A percentile compares a stretch with the other conserved stretches of the same genome.
Conservation (phyloP, 2,888 invertebrate species). For the Agonopterix alstromeriana region DNA sequence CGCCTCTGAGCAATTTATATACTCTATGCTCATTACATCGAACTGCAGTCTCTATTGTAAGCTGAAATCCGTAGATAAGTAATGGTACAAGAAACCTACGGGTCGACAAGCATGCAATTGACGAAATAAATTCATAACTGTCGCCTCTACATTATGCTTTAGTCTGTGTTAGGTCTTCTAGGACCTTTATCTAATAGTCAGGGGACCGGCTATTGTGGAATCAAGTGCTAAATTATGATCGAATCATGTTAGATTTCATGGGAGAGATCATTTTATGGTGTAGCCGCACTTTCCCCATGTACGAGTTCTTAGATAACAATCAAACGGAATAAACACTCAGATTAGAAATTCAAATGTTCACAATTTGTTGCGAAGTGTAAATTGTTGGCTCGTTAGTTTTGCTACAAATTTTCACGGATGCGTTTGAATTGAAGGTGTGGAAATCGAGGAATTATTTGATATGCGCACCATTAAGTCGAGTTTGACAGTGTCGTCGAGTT, state of each 20-base stretch:
- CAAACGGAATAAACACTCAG: slow-evolving; percentile 35
- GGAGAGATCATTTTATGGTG: slow-evolving; percentile 37
- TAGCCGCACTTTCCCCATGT: slow-evolving; percentile 20
- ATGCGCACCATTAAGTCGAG: too few species aligned
- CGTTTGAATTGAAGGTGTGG: too few species aligned
- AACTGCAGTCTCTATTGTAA: slow-evolving; percentile 14
- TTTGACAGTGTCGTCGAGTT: background rate
- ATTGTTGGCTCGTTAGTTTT: too few species aligned
- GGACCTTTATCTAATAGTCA: slow-evolving; percentile 52
- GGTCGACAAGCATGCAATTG: slow-evolving; percentile 33
- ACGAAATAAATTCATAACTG: slow-evolving; percentile 29
- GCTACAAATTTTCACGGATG: too few species aligned
- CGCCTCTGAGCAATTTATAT: background rate
- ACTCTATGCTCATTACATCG: background rate
- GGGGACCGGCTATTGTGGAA: slow-evolving; percentile 46
- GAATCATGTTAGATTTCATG: slow-evolving; percentile 51
- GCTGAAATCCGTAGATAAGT: slow-evolving; percentile 34
- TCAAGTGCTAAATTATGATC: slow-evolving; percentile 61
- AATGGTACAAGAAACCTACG: slow-evolving; percentile 27
- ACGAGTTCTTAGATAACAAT: slow-evolving; percentile 38
- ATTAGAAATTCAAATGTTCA: slow-evolving; percentile 56
- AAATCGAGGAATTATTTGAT: too few species aligned
- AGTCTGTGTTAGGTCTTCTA: slow-evolving; percentile 19
- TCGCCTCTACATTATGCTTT: slow-evolving; percentile 25
- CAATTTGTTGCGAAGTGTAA: slow-evolving; percentile 5